These are phyloP conservation scores for Alsophila aescularia DNA, from an alignment of 2,888 invertebrate species.

Conservation along the genomic window DNA sequence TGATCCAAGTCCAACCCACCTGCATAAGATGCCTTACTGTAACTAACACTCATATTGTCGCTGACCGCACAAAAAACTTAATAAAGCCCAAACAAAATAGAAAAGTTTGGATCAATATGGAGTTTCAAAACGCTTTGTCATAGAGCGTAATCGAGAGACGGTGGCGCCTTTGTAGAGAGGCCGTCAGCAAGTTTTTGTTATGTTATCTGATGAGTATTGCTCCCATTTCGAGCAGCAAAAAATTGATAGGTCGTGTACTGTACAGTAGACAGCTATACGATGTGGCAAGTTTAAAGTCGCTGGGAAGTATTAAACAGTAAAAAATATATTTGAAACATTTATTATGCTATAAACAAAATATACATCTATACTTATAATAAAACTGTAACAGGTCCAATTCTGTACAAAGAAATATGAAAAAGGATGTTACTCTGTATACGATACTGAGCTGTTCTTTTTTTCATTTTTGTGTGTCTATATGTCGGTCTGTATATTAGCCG, in stretches of 20 bases:
- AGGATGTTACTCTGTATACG: too few relatives aligned
- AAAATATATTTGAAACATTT: not conserved
- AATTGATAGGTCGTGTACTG: conserved; percentile 60
- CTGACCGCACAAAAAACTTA: conserved; percentile 45
- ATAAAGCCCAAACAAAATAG: conserved; percentile 78
- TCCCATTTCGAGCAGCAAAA: conserved; percentile 78
- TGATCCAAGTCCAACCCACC: too few relatives aligned
- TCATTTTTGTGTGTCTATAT: too few relatives aligned
- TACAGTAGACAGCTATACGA: conserved; percentile 30
- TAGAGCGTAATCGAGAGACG: conserved; percentile 82
- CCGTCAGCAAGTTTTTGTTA: conserved; percentile 79
- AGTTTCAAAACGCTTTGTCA: conserved; percentile 82
- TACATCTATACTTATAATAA: too few relatives aligned
- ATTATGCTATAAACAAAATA: not conserved
- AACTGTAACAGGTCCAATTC: too few relatives aligned
- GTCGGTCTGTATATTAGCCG: too few relatives aligned
- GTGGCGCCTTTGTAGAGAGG: conserved; percentile 77
- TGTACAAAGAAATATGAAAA: too few relatives aligned
- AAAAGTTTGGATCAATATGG: conserved; percentile 83
- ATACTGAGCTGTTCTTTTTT: too few relatives aligned
- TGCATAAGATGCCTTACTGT: conserved; percentile 10
- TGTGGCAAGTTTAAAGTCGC: not conserved
- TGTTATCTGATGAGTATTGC: conserved; percentile 82
- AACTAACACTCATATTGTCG: not conserved
- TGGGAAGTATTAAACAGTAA: not conserved